These are phyloP conservation scores for Drosophila kikkawai DNA, from an alignment of 1,140 invertebrate genomes.

Conservation along the genomic window DNA sequence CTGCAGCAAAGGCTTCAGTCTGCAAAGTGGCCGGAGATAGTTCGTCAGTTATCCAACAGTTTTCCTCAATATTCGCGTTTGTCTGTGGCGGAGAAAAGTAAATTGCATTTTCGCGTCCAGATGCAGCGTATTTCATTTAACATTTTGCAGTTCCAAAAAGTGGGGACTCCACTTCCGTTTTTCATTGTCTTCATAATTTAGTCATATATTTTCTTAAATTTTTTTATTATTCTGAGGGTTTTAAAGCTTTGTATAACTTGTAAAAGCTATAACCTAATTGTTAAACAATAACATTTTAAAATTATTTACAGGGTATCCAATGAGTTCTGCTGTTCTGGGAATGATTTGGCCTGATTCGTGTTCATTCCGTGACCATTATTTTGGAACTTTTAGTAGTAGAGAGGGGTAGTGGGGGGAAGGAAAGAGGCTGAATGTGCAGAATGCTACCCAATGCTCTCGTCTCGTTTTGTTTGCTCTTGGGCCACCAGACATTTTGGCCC, in stretches of 20 bases:
- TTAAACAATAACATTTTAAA: too few species aligned
- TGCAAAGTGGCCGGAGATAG: slow-evolving; percentile 19
- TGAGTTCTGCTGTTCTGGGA: not conserved
- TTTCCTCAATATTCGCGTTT: slow-evolving; percentile 31
- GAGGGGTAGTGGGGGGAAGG: not conserved
- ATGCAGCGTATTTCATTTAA: slow-evolving; percentile 56
- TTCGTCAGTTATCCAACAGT: slow-evolving; percentile 23
- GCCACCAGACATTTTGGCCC: slow-evolving; percentile 47
- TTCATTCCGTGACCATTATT: slow-evolving; percentile 71
- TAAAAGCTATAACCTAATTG: not conserved
- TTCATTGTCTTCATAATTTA: not conserved
- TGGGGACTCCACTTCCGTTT: not conserved
- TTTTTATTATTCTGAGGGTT: not conserved
- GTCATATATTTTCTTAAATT: not conserved
- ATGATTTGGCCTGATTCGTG: slow-evolving; percentile 66
- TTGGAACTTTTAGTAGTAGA: slow-evolving; percentile 22
- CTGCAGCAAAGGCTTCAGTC: slow-evolving; percentile 16
- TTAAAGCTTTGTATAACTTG: not conserved
- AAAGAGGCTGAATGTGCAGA: slow-evolving; percentile 25
- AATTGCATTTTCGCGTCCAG: slow-evolving; percentile 76
- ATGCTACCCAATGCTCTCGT: slow-evolving; percentile 10
- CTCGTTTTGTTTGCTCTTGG: slow-evolving; percentile 24
- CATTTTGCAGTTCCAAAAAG: slow-evolving; percentile 53
- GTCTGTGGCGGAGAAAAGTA: slow-evolving; percentile 47
- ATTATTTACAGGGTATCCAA: not conserved